Base-by-base conservation (phyloP, 2,113 vertebrate species). In the Hippolais icterina region DNA sequence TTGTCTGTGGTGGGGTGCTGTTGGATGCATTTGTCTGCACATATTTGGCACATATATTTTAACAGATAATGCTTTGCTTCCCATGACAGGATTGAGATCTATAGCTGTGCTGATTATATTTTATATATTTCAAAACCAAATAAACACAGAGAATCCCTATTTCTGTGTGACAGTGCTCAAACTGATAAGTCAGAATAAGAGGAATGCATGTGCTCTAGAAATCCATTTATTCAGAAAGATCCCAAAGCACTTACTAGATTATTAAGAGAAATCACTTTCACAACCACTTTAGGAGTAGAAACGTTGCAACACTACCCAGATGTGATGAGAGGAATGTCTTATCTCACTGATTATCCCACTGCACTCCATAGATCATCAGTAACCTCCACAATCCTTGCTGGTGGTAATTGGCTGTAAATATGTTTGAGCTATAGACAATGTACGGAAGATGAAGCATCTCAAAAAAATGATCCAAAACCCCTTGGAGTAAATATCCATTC, bases 121-220 rank as follows among this genome's bases (percentile, higher is more conserved):
- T 96, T 97, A 39, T 39, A 39, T 39, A 93, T 97, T 97, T 97
- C 96, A 95, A 95, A 97, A 81, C 47, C 90, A 96, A 96, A 96
- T 92, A 95, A 96, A 97, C 25, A 29, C 76, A 96, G 81, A 96
- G 83, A 97, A 96, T 93, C 80, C 83, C 63, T 93, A 82, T 87
- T 93, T 97, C 92, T 97, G 87, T 88, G 81, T 96, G 94, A 94
- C 96, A 91, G 79, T 87, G 61, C 77, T 96, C 63, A 95, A 82
- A 82, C 96, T 90, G 87, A 95, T 91, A 82, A 95, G 61, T 66
- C 76, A 94, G 91, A 97, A 93, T 64, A 93, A 81, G 85, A 93
- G 41, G 53, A 86, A 90, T 83, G 83, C 9, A 7, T 63, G 61
- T 75, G 49, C 76, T 78, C 69, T 49, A 81, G 49, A 93, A 90